These are phyloP conservation scores for Mercenaria mercenaria DNA, from an alignment of 1,140 invertebrate species.

Conservation along the genomic window DNA sequence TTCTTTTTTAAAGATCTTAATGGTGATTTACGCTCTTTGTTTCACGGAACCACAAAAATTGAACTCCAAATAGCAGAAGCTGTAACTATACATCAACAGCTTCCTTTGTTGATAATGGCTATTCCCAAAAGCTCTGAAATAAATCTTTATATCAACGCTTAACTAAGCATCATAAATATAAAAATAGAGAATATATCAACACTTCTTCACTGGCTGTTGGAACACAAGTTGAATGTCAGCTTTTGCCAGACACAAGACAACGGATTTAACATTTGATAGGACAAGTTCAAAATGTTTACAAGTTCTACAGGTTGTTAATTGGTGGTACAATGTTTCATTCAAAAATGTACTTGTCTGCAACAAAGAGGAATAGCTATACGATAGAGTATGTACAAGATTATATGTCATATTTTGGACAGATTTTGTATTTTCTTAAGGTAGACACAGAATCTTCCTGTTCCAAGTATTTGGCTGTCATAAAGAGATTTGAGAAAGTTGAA, in stretches of 20 bases:
- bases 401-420: background rate
- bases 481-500: background rate
- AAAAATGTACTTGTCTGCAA: background rate
- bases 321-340: background rate
- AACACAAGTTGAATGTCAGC: background rate
- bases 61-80: slow-evolving; percentile 32
- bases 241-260: background rate
- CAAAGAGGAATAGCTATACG: slow-evolving; percentile 5
- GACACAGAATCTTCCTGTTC: background rate
- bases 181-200: slow-evolving; percentile 13
- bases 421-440: background rate
- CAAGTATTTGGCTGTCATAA: background rate
- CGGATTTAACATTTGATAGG: background rate
- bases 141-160: slow-evolving; percentile 16
- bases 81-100: slow-evolving; percentile 18
- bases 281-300: background rate
- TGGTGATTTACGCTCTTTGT: slow-evolving; percentile 14
- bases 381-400: background rate
- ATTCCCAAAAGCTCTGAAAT: background rate
- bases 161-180: background rate
- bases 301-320: slow-evolving; percentile 3
- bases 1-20: slow-evolving; percentile 44
- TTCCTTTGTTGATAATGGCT: background rate
- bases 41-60: slow-evolving; percentile 43
- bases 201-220: background rate